Evolutionary conservation across 2,113 vertebrate species (phyloP).

Genomic region (Cettia cetti): DNA sequence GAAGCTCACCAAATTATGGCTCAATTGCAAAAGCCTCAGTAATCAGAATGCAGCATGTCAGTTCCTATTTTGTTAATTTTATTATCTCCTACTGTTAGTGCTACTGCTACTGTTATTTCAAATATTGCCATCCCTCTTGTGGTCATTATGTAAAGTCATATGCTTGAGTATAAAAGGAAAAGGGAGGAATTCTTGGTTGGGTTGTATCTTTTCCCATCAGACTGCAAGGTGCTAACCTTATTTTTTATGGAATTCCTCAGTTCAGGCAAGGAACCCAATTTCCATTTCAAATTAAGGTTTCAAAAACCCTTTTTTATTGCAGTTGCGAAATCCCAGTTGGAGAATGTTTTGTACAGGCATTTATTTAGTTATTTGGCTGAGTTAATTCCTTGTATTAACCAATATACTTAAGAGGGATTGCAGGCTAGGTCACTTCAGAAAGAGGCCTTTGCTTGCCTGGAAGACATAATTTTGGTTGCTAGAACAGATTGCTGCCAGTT

Average conservation of each 20-base stretch:
- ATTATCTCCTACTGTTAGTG: background rate
- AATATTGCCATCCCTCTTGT: background rate
- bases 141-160: background rate
- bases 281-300: background rate
- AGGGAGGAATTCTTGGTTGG: background rate
- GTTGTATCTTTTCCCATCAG: background rate
- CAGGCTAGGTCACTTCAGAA: background rate
- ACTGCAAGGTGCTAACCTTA: rapidly evolving
- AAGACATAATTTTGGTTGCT: background rate
- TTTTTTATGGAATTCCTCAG: background rate
- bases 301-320: background rate
- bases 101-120: background rate
- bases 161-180: background rate
- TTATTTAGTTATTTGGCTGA: background rate
- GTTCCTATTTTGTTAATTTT: background rate
- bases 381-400: background rate
- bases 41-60: background rate
- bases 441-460: background rate
- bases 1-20: background rate
- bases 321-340: background rate
- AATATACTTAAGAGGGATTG: background rate
- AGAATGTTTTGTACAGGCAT: background rate
- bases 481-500: background rate
- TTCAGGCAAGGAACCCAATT: background rate
- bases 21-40: background rate